Base-by-base conservation (phyloP, 2,888 invertebrate genomes). In the Drosophila anomelani region DNA sequence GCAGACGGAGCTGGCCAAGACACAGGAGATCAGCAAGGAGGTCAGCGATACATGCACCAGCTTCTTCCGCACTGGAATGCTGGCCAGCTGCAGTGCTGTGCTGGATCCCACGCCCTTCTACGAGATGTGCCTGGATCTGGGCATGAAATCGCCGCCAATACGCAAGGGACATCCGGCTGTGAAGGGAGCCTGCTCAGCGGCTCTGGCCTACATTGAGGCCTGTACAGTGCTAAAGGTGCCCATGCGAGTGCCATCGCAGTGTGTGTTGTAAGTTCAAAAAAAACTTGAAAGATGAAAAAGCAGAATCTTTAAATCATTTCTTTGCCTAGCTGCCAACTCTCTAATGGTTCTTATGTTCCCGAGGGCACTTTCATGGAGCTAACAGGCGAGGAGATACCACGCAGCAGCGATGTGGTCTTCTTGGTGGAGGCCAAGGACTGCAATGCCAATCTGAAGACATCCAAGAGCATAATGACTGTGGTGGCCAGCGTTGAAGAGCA, bases 361-460 rank as follows among this genome's bases (percentile, higher is more conserved):
- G 97, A 97, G 91, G 97, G 97, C 2, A 94, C 95, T 10, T 96
- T 96, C 91, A 93, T 95, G 58, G 94, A 94, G 60, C 91, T 97
- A n/a, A 93, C 94, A 51, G 94, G 94, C 39, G 87, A 92, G 15
- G 90, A 92, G 23, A 93, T 95, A 8, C 95, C 95, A 0, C 94
- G 93, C 75, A 96, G 96, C 6, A 95, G 96, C 4, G 98, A 98
- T 92, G 94, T 98, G 0, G 96, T 98, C 59, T 97, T 98, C 91
- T 95, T 98, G 59, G 94, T 98, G 0, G 98, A 98, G 90, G 97
- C 97, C 2, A 96, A 96, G 80, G 93, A 94, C 7, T 98, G 98
- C 91, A 98, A 98, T 93, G 93, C 93, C 75, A 95, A 96, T 79
- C 91, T 97, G 1, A 93, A 94, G 41, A 94, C 93, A 66, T 94